Evolutionary conservation across 2,797 vertebrate genomes (phyloP), one percentile per base, ranked within the genome.

Genomic region (Lindbergichthys nudifrons): DNA sequence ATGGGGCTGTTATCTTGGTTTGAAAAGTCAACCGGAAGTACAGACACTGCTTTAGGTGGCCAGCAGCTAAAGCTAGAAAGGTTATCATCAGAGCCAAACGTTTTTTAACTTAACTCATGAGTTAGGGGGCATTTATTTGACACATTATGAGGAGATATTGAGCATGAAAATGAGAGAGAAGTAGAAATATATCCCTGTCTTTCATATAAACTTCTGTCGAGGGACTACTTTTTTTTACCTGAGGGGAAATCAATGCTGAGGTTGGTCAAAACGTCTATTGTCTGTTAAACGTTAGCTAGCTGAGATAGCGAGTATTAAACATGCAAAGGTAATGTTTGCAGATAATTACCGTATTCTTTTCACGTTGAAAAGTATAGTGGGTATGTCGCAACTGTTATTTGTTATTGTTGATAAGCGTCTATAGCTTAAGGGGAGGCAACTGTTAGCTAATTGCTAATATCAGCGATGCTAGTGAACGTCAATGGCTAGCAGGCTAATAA

Each of bases 201-300:
- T 76, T 54, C 60, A 6, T 58, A 71, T 82, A 66, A 89, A 87
- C 73, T 77, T 83, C 65, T 68, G 14, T 51, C 39, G 76, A 77
- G 79, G 58, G 81, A 45, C 75, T 70, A 72, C 83, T 88, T 74
- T 36, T 36, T 36, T 81, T 72, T 48, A 84, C 82, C 81, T 80
- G 77, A 75, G 73, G 89, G 73, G 48, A 77, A 76, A 76, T 80
- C 86, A 63, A 73, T 87, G 82, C 86, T 54, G 86, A 92, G 92
- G 91, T 92, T 89, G 83, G 92, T 93, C 86, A 70, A 82, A 73
- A 77, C 63, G 67, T 79, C 89, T 80, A 87, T 93, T 92, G 90
- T 93, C 87, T 91, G 74, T 83, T 52, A 77, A 68, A 66, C 11
- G 71, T 66, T 82, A 87, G 88, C 91, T 89, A 87, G 87, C 76